phyloP scores from a whole-genome alignment of 2,113 vertebrate species.

The Lepidothrix coronata region DNA sequence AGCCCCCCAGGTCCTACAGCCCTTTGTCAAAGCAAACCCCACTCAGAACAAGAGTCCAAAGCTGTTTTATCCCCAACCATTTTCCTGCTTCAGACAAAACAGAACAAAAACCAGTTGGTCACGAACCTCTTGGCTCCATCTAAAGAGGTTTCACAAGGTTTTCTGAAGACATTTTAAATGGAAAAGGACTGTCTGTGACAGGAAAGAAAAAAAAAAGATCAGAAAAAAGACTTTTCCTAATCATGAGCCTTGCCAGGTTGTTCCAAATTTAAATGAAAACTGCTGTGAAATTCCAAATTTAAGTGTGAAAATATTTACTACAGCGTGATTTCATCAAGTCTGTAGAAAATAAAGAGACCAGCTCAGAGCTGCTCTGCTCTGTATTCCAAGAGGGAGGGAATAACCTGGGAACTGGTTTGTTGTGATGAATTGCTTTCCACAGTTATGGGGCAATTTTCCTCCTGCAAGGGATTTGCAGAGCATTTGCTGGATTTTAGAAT shows the following conservation, averaged over 20 bases:
- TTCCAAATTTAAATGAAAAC: not conserved
- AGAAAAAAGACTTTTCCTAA: not conserved
- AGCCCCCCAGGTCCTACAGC: not conserved
- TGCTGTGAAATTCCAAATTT: not conserved
- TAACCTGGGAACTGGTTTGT: not conserved
- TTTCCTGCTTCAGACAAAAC: not conserved
- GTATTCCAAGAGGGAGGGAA: not conserved
- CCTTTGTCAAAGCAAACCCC: not conserved
- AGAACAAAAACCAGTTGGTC: not conserved
- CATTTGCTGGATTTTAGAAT: not conserved
- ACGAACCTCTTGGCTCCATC: not conserved
- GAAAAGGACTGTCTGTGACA: not conserved
- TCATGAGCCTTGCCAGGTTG: not conserved
- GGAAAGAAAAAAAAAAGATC: too few species aligned
- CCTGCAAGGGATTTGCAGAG: not conserved
- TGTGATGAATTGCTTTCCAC: not conserved
- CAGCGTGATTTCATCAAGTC: not conserved
- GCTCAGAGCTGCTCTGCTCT: not conserved
- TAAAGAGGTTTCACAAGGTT: not conserved
- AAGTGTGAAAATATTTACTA: conserved; percentile 1
- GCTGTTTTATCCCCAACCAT: not conserved
- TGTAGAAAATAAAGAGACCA: not conserved
- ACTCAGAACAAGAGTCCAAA: not conserved
- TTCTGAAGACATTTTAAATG: not conserved
- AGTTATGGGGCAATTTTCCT: not conserved